phyloP scores from a whole-genome alignment of 2,113 vertebrate genomes.

The Diglossa brunneiventris region DNA sequence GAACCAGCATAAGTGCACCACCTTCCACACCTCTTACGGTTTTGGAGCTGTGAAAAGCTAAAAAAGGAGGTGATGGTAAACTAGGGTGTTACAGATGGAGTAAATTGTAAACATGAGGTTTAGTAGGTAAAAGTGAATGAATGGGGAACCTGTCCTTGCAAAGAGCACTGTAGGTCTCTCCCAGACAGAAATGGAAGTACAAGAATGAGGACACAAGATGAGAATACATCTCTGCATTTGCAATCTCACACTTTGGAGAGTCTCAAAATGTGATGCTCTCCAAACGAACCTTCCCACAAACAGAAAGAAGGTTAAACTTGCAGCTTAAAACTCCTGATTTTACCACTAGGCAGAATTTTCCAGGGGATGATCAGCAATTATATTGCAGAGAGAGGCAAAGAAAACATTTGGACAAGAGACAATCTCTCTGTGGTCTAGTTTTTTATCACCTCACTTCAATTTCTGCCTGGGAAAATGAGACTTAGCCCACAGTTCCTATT shows the following conservation, averaged over 20 bases:
- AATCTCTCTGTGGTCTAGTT: background rate
- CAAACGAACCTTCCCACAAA: background rate
- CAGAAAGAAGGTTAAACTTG: background rate
- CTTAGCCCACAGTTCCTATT: background rate
- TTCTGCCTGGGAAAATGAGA: background rate
- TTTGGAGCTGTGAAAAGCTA: background rate
- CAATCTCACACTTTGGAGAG: background rate
- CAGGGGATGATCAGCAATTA: background rate
- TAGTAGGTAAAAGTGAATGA: background rate
- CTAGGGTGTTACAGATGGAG: background rate
- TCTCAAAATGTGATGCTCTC: background rate
- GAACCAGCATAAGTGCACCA: background rate
- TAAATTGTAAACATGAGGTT: background rate
- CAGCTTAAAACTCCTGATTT: background rate
- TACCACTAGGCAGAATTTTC: background rate
- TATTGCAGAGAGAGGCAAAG: background rate
- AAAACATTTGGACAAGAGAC: background rate
- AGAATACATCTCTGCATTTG: background rate
- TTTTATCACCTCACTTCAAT: background rate
- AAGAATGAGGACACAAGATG: background rate
- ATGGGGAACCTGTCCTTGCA: background rate
- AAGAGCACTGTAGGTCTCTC: background rate
- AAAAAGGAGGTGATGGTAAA: background rate
- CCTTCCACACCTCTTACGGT: background rate
- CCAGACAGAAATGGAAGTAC: background rate